A percentile compares a stretch with the other conserved stretches of the same genome.
Conservation (phyloP, 2,113 vertebrate species). For the Origma solitaria region DNA sequence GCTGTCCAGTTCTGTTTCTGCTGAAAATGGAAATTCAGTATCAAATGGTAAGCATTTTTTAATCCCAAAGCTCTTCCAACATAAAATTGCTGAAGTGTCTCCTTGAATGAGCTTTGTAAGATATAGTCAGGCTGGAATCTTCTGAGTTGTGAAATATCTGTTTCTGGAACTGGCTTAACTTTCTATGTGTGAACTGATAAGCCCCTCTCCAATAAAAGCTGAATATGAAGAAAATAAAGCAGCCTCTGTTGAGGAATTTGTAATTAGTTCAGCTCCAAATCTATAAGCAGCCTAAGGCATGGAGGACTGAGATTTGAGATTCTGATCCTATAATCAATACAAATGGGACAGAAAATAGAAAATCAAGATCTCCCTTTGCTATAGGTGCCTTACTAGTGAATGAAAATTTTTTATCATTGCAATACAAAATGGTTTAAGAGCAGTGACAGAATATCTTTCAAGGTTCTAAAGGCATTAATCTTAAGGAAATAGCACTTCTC, state of each 20-base stretch:
- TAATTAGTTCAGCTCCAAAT: background rate
- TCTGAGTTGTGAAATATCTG: background rate
- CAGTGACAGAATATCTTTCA: background rate
- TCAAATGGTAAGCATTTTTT: slow-evolving; percentile 81
- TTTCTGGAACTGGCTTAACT: slow-evolving; percentile 10
- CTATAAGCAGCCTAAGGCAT: background rate
- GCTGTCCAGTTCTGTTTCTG: slow-evolving; percentile 68
- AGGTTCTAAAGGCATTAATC: background rate
- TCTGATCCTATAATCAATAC: background rate
- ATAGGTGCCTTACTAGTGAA: background rate
- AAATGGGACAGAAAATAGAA: background rate
- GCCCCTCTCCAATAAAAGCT: background rate
- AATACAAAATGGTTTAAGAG: background rate
- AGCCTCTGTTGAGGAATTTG: background rate
- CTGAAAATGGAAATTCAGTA: slow-evolving; percentile 93
- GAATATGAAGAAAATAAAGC: background rate
- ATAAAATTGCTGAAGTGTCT: background rate
- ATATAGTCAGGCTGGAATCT: background rate
- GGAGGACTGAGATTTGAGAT: background rate
- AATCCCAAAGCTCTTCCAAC: background rate
- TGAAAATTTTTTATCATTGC: background rate
- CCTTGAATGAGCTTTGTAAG: background rate
- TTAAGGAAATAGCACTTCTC: background rate
- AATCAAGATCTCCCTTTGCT: background rate
- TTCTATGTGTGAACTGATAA: background rate